A percentile compares a stretch with the other conserved stretches of the same genome.
These are phyloP conservation scores for Gymnoscelis rufifasciata DNA, from an alignment of 2,888 invertebrate species.

Conservation along the genomic window DNA sequence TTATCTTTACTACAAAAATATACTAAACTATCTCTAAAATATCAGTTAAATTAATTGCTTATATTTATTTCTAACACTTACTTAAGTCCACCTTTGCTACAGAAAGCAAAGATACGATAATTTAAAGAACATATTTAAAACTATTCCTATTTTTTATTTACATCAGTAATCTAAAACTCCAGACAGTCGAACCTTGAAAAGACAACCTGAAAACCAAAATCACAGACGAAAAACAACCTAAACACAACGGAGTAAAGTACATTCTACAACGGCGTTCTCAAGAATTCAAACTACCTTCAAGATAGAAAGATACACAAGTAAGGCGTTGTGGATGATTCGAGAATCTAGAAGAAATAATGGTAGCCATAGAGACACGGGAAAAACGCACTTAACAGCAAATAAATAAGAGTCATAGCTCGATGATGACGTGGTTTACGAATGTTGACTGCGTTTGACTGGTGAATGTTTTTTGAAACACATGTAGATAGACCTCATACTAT, in stretches of 20 bases:
- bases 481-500: too few relatives aligned
- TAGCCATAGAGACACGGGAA: conserved; percentile 13
- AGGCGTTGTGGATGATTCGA: conserved; percentile 72
- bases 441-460: too few relatives aligned
- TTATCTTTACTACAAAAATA: not conserved
- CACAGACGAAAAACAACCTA: conserved; percentile 40
- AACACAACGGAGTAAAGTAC: conserved; percentile 50
- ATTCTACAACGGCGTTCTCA: conserved; percentile 60
- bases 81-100: not conserved
- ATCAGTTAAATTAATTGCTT: not conserved
- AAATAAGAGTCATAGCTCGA: conserved; percentile 12
- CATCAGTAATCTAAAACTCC: conserved; percentile 7
- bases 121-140: not conserved
- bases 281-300: conserved; percentile 65
- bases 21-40: not conserved
- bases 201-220: conserved; percentile 37
- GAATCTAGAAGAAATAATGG: conserved; percentile 56
- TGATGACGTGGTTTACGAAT: not conserved
- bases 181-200: conserved; percentile 31
- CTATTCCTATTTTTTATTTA: not conserved
- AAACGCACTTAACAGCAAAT: conserved; percentile 15
- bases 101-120: not conserved
- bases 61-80: conserved; percentile 2
- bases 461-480: too few relatives aligned
- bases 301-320: conserved; percentile 78